Conservation (phyloP, 2,113 vertebrate species). For the Excalfactoria chinensis region DNA sequence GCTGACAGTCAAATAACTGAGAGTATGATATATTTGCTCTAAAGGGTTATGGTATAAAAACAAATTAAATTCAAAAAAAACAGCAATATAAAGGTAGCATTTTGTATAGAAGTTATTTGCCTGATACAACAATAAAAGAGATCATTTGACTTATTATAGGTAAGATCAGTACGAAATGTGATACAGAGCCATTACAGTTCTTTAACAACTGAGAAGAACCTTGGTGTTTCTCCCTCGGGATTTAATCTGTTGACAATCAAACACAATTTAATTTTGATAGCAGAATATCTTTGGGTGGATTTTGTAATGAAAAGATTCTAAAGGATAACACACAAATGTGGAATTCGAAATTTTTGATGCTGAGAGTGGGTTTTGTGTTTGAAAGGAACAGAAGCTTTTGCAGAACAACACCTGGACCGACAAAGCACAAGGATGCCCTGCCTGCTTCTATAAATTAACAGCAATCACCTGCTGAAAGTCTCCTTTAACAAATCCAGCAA, state of each 20-base stretch:
- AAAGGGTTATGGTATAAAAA: slow-evolving; percentile 36
- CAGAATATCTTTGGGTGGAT: background rate
- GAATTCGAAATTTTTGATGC: background rate
- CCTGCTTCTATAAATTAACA: background rate
- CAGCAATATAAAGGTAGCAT: background rate
- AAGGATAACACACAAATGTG: background rate
- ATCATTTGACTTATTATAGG: slow-evolving; percentile 21
- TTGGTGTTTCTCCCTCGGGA: slow-evolving; percentile 32
- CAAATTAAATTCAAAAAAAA: slow-evolving; percentile 21
- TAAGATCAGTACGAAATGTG: background rate
- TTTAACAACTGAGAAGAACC: no score
- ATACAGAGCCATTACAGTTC: background rate
- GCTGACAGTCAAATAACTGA: background rate
- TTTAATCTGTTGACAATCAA: slow-evolving; percentile 59
- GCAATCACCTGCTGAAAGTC: background rate
- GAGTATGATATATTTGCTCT: background rate
- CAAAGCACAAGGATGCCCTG: background rate
- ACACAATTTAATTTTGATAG: slow-evolving; percentile 61
- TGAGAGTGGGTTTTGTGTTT: background rate
- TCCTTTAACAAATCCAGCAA: background rate
- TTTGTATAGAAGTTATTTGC: slow-evolving; percentile 21
- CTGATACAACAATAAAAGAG: slow-evolving; percentile 27
- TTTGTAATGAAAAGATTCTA: slow-evolving; percentile 28
- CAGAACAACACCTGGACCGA: background rate
- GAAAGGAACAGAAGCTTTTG: background rate